These are phyloP conservation scores for Meteorus colon DNA, from an alignment of 2,888 invertebrate species.

Conservation along the genomic window DNA sequence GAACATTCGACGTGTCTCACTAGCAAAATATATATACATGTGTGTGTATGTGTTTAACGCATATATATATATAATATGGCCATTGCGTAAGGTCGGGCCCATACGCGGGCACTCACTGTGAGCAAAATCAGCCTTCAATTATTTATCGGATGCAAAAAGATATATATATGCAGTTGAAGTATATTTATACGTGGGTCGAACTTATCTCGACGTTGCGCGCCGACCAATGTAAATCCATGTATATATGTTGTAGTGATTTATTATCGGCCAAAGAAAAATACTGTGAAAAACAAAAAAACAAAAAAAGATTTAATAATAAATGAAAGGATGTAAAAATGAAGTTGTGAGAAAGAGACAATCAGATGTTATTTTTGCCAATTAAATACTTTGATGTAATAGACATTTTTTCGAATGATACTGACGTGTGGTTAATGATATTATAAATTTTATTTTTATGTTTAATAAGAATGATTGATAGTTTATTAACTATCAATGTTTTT, in stretches of 20 bases:
- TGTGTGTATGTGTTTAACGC: not conserved
- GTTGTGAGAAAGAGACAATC: too few relatives aligned
- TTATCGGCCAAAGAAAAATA: conserved; percentile 38
- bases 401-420: too few relatives aligned
- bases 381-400: too few relatives aligned
- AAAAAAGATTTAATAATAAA: not conserved
- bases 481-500: too few relatives aligned
- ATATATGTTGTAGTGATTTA: conserved; percentile 56
- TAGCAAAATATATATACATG: not conserved
- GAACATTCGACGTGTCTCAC: conserved; percentile 4
- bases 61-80: not conserved
- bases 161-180: not conserved
- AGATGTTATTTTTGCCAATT: too few relatives aligned
- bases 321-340: not conserved
- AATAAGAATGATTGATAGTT: too few relatives aligned
- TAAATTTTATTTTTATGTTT: too few relatives aligned
- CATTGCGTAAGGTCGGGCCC: conserved; percentile 21
- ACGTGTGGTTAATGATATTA: too few relatives aligned
- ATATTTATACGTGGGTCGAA: conserved; percentile 48
- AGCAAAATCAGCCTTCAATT: conserved; percentile 23
- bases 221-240: conserved; percentile 53
- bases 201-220: conserved; percentile 53
- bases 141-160: conserved; percentile 23
- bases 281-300: not conserved
- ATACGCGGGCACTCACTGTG: conserved; percentile 5